Evolutionary conservation across 2,797 vertebrate species (phyloP).

Genomic region (Xenentodon cancila): DNA sequence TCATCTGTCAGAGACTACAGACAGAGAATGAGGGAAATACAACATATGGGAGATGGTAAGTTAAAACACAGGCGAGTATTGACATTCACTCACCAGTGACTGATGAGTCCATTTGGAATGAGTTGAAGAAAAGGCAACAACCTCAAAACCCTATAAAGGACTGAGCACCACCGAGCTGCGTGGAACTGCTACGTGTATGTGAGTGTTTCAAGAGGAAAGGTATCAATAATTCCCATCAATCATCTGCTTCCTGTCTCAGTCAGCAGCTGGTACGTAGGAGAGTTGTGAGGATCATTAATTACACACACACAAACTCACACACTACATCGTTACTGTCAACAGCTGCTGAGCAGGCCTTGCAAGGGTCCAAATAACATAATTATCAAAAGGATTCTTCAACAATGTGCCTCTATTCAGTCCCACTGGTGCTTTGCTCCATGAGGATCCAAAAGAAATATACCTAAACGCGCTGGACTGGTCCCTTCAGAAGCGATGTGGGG

Average conservation of each 20-base stretch:
- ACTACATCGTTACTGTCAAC: constrained; percentile 79
- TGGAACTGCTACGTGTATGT: constrained; percentile 40
- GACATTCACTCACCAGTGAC: constrained; percentile 74
- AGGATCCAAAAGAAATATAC: constrained; percentile 64
- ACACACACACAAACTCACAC: constrained; percentile 36
- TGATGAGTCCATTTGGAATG: constrained; percentile 71
- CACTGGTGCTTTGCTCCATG: constrained; percentile 58
- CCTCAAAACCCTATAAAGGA: constrained; percentile 63
- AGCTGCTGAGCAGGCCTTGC: constrained; percentile 74
- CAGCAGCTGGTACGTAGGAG: constrained; percentile 79
- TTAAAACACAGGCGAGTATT: constrained; percentile 63
- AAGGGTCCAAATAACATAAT: constrained; percentile 77
- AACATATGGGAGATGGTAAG: constrained; percentile 68
- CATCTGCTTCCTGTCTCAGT: constrained; percentile 76
- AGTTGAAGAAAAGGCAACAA: constrained; percentile 66
- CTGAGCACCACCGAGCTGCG: constrained; percentile 36
- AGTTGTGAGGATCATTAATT: constrained; percentile 76
- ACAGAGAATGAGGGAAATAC: not conserved
- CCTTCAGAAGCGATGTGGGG: constrained; percentile 33
- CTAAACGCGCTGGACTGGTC: constrained; percentile 41
- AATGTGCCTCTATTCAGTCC: constrained; percentile 66
- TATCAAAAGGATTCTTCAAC: constrained; percentile 80
- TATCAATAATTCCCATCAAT: constrained; percentile 81
- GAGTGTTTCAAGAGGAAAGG: constrained; percentile 58
- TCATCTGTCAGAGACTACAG: not conserved